Evolutionary conservation across 2,113 vertebrate species (phyloP).

Genomic region (Pluvianellus socialis): DNA sequence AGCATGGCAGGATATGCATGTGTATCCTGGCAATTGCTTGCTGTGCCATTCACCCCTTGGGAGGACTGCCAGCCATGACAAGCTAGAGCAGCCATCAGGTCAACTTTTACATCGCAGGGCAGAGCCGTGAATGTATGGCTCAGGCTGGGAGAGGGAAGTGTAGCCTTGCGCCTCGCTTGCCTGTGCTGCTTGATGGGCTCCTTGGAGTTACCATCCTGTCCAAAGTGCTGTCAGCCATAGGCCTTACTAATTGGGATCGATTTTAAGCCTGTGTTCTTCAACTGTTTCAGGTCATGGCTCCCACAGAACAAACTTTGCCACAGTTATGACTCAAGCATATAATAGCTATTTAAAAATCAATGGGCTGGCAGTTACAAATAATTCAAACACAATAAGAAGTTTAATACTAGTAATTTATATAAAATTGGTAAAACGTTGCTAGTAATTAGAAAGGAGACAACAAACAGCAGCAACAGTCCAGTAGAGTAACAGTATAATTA

Average conservation of each 20-base stretch:
- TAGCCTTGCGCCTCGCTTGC: neutral
- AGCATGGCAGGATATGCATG: neutral
- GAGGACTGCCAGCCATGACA: neutral
- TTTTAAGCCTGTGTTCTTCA: neutral
- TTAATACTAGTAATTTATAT: constrained; percentile 24
- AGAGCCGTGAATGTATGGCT: neutral
- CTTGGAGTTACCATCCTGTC: neutral
- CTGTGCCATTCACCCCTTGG: neutral
- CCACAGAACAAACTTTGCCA: neutral
- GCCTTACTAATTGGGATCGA: neutral
- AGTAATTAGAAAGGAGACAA: neutral
- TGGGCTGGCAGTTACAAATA: neutral
- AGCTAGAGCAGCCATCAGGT: neutral
- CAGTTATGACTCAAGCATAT: neutral
- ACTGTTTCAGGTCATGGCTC: neutral
- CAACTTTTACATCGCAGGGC: neutral
- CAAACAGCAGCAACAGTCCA: neutral
- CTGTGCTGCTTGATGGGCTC: neutral
- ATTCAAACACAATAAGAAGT: neutral
- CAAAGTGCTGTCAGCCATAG: neutral
- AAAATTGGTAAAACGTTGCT: neutral
- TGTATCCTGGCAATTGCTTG: neutral
- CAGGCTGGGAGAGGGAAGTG: fast-evolving
- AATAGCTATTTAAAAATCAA: neutral
- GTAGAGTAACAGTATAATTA: neutral